These are phyloP conservation scores for Tupaia tana DNA, from an alignment of 2,113 vertebrate species.

Conservation along the genomic window DNA sequence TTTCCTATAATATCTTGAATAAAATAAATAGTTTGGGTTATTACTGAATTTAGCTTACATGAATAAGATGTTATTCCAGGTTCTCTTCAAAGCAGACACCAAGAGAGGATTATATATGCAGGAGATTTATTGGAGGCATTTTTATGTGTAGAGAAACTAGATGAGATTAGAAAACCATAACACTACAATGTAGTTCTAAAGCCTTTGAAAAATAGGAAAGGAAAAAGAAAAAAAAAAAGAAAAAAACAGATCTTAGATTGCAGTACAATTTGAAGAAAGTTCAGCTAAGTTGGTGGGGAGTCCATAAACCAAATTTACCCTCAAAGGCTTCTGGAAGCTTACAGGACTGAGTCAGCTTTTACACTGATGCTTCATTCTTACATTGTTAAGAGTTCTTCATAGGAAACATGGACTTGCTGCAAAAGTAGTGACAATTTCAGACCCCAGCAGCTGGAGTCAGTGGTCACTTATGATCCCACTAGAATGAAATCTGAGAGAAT, in stretches of 20 bases:
- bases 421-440: not conserved
- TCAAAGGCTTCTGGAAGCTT: too few species aligned
- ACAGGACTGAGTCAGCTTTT: not conserved
- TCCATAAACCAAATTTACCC: not conserved
- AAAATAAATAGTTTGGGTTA: not conserved
- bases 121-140: not conserved
- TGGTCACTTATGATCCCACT: not conserved
- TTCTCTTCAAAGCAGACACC: not conserved
- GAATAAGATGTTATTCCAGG: not conserved
- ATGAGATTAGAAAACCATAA: too few species aligned
- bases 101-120: not conserved
- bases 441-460: not conserved
- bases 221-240: too few species aligned
- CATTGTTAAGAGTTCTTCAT: not conserved
- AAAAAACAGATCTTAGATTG: not conserved
- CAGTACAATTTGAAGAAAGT: not conserved
- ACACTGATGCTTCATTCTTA: too few species aligned
- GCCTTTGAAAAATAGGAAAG: not conserved
- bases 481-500: not conserved
- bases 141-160: not conserved
- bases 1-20: not conserved
- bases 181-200: not conserved
- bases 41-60: not conserved
- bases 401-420: not conserved
- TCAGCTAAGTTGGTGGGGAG: not conserved